A percentile compares a stretch with the other conserved stretches of the same genome.
Evolutionary conservation across 2,888 invertebrate genomes (phyloP).

Genomic region (Tethea ocularis): DNA sequence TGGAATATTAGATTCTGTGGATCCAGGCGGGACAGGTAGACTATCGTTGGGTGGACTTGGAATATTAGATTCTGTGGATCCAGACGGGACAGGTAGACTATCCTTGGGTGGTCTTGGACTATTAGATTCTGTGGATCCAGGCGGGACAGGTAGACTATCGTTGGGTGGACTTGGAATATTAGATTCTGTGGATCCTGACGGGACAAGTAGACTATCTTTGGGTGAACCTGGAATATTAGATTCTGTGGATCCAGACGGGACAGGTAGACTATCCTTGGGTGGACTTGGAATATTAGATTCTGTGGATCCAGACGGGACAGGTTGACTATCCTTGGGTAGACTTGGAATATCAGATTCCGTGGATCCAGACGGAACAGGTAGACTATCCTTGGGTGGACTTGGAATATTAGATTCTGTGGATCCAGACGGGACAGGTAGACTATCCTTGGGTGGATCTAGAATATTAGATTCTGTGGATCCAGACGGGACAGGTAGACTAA

Average conservation of each 20-base stretch:
- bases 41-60: background rate
- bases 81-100: background rate
- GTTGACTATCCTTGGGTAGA: background rate
- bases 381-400: background rate
- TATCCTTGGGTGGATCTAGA: background rate
- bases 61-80: background rate
- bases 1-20: background rate
- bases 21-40: background rate
- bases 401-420: background rate
- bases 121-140: background rate
- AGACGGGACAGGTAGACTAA: background rate
- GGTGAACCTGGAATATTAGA: background rate
- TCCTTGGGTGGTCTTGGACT: background rate
- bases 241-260: background rate
- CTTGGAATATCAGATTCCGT: conserved; percentile 16
- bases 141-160: background rate
- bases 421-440: background rate
- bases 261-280: no score
- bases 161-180: background rate
- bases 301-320: background rate
- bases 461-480: background rate
- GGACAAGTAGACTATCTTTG: no score
- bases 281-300: background rate
- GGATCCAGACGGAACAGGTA: conserved; percentile 14
- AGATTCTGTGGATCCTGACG: background rate